These are phyloP conservation scores for Drosophila lowei DNA, from an alignment of 1,140 invertebrate genomes.

Conservation along the genomic window DNA sequence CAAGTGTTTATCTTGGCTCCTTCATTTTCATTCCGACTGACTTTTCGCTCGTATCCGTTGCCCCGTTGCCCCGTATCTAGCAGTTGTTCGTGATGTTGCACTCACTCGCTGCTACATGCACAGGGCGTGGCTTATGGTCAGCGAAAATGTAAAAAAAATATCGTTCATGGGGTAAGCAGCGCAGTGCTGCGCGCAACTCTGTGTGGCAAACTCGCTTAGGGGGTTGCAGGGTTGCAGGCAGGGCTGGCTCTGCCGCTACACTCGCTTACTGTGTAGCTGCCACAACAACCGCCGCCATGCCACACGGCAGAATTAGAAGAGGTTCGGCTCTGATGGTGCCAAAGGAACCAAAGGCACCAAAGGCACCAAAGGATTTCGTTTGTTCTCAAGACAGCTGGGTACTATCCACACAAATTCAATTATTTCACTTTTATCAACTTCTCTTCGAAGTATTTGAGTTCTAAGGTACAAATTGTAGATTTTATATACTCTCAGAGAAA, in stretches of 20 bases:
- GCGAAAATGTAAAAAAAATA: constrained; percentile 48
- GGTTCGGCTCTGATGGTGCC: neutral
- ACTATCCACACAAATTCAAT: neutral
- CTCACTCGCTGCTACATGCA: constrained; percentile 69
- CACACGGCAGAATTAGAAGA: too few relatives aligned
- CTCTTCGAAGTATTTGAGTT: too few relatives aligned
- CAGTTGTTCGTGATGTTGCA: constrained; percentile 76
- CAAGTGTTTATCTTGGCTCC: constrained; percentile 80
- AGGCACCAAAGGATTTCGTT: too few relatives aligned
- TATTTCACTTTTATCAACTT: too few relatives aligned
- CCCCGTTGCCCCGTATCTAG: constrained; percentile 52
- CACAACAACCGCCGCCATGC: too few relatives aligned
- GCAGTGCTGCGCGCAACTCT: constrained; percentile 34
- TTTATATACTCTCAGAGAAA: too few relatives aligned
- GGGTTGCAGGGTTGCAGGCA: constrained; percentile 41
- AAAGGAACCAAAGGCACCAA: neutral
- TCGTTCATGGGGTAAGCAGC: constrained; percentile 45
- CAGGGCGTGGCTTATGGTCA: constrained; percentile 79
- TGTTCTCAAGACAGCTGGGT: too few relatives aligned
- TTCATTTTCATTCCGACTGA: constrained; percentile 69
- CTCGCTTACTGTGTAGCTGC: neutral
- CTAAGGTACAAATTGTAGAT: too few relatives aligned
- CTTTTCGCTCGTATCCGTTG: constrained; percentile 33
- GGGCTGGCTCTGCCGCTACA: too few relatives aligned
- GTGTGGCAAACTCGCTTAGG: constrained; percentile 31